Conservation (phyloP, 2,888 invertebrate genomes). For the Tetheella fluctuosa region DNA sequence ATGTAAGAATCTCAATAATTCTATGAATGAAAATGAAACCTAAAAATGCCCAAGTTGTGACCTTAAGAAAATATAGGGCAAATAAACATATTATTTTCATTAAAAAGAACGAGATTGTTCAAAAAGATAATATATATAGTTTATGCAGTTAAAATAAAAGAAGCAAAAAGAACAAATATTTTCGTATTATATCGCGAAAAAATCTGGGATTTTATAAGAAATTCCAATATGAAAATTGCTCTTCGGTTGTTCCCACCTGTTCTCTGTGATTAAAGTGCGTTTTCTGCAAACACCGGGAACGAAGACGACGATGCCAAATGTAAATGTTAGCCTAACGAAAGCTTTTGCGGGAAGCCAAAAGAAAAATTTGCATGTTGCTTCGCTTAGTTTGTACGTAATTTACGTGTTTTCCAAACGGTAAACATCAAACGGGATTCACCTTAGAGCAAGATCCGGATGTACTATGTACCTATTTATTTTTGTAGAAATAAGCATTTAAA, state of each 20-base stretch:
- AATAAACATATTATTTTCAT: too few species aligned
- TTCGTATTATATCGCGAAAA: conserved; percentile 40
- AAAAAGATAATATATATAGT: background rate
- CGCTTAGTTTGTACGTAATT: conserved; percentile 54
- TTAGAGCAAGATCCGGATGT: conserved; percentile 10
- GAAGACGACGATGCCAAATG: conserved; percentile 62
- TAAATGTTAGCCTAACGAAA: conserved; percentile 74
- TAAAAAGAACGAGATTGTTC: background rate
- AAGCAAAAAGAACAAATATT: conserved; percentile 39
- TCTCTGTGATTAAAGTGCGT: conserved; percentile 79
- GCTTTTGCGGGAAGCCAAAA: conserved; percentile 62
- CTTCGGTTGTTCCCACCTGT: conserved; percentile 67
- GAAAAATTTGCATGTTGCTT: conserved; percentile 63
- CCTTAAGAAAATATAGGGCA: too few species aligned
- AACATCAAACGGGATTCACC: conserved; percentile 45
- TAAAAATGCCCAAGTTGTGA: too few species aligned
- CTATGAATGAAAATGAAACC: too few species aligned
- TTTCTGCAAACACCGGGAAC: conserved; percentile 61
- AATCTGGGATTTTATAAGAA: conserved; percentile 66
- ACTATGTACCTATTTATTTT: conserved; percentile 21
- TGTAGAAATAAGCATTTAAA: background rate
- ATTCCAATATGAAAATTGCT: conserved; percentile 78
- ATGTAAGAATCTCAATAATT: too few species aligned
- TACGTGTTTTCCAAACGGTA: conserved; percentile 44
- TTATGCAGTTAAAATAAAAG: background rate